These are phyloP conservation scores for Dysdera silvatica DNA, from an alignment of 1,140 invertebrate genomes.

Conservation along the genomic window DNA sequence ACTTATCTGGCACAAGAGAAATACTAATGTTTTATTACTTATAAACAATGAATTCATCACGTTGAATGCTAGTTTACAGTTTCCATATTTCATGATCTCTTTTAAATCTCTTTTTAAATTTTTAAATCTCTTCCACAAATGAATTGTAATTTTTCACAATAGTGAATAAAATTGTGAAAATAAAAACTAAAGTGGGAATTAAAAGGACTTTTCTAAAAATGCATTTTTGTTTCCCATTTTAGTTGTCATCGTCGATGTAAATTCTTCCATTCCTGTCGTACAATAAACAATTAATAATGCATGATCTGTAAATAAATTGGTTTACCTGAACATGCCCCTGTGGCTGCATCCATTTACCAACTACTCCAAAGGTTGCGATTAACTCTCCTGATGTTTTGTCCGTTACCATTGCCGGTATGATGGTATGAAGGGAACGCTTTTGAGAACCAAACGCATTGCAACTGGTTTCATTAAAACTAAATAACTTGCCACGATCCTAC, in stretches of 20 bases:
- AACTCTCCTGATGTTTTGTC: slow-evolving; percentile 37
- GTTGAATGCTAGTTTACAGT: background rate
- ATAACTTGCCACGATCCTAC: slow-evolving; percentile 20
- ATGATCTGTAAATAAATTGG: background rate
- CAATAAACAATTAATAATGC: background rate
- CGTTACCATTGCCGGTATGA: slow-evolving; percentile 45
- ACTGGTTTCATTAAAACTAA: slow-evolving; percentile 15
- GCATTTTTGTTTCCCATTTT: no score
- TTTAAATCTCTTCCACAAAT: background rate
- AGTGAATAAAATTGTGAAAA: background rate
- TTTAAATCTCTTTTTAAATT: background rate
- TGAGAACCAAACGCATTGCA: slow-evolving; percentile 38
- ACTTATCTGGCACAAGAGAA: background rate
- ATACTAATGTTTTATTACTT: background rate
- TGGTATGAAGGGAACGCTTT: slow-evolving; percentile 44
- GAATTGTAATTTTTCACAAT: background rate
- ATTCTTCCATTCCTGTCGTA: background rate
- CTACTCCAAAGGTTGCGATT: slow-evolving; percentile 40
- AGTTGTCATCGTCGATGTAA: no score
- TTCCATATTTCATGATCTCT: background rate
- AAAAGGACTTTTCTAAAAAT: background rate
- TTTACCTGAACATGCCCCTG: slow-evolving; percentile 45
- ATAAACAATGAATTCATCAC: background rate
- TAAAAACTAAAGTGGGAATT: background rate
- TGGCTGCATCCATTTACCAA: slow-evolving; percentile 47